Conservation (phyloP, 2,888 invertebrate genomes). For the Aspidapion aeneum region DNA sequence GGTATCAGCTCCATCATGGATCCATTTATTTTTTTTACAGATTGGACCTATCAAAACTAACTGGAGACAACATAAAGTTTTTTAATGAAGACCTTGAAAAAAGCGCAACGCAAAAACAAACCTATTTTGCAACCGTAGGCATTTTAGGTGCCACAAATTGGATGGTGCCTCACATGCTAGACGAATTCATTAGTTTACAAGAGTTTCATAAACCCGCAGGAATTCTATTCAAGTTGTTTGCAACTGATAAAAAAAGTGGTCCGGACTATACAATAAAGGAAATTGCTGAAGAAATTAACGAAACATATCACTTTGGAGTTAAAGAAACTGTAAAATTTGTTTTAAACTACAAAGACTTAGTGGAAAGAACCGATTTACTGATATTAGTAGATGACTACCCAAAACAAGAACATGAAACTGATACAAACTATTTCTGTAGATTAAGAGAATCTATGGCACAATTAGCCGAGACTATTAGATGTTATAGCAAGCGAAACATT, state of each 20-base stretch:
- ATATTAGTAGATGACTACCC: slow-evolving; percentile 51
- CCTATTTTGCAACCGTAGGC: slow-evolving; percentile 27
- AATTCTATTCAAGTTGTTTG: slow-evolving; percentile 37
- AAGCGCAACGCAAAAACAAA: slow-evolving; percentile 13
- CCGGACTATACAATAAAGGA: background rate
- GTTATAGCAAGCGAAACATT: background rate
- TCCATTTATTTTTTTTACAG: background rate
- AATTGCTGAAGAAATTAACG: background rate
- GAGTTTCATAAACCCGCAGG: slow-evolving; percentile 30
- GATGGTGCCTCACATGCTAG: slow-evolving; percentile 34
- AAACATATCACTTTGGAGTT: background rate
- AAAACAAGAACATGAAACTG: too few relatives aligned
- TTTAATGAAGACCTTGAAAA: slow-evolving; percentile 23
- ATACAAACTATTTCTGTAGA: background rate
- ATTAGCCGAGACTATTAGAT: background rate
- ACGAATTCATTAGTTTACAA: slow-evolving; percentile 35
- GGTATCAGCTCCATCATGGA: too few relatives aligned
- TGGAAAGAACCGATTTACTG: slow-evolving; percentile 52
- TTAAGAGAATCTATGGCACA: too few relatives aligned
- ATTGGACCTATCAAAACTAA: background rate
- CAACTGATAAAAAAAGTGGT: slow-evolving; percentile 29
- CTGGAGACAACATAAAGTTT: slow-evolving; percentile 14
- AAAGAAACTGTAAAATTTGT: slow-evolving; percentile 33
- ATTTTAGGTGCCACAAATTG: slow-evolving; percentile 37
- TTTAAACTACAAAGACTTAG: slow-evolving; percentile 48